Percentiles rank a stretch among this genome's conserved stretches.
These are phyloP conservation scores for Trigoniulus corallinus DNA, from an alignment of 1,140 invertebrate species.

Conservation along the genomic window DNA sequence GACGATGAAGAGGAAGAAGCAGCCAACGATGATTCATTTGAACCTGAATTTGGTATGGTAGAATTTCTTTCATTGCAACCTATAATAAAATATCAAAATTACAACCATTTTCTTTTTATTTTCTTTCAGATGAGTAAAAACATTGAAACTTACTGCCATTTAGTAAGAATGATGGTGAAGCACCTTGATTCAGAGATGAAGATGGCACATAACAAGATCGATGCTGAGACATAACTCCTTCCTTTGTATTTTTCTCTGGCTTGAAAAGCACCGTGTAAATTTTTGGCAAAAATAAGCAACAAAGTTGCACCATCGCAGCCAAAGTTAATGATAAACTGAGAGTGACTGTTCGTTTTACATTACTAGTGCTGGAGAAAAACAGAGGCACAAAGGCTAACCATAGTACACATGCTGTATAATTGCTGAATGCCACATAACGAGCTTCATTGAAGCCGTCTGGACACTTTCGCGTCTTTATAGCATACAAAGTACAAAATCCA, in stretches of 20 bases:
- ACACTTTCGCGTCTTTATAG: constrained; percentile 54
- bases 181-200: constrained; percentile 2
- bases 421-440: constrained; percentile 53
- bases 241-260: constrained; percentile 48
- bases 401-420: constrained; percentile 58
- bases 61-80: too few relatives aligned
- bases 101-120: too few relatives aligned
- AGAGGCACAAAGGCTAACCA: constrained; percentile 59
- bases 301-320: constrained; percentile 30
- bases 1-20: too few relatives aligned
- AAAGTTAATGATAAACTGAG: constrained; percentile 36
- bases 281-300: constrained; percentile 41
- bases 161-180: background rate
- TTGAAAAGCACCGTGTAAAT: constrained; percentile 45
- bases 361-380: constrained; percentile 39
- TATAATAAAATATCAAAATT: too few relatives aligned
- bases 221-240: constrained; percentile 34
- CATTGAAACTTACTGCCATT: too few relatives aligned
- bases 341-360: constrained; percentile 33
- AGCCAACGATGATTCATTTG: too few relatives aligned
- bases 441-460: constrained; percentile 62
- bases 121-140: too few relatives aligned
- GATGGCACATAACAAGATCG: background rate
- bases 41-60: too few relatives aligned
- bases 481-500: constrained; percentile 48